Evolutionary conservation across 64 coral and sea anemone genomes (phyloP), one percentile per base, ranked within the genome.

Genomic region (Pocillopora verrucosa): DNA sequence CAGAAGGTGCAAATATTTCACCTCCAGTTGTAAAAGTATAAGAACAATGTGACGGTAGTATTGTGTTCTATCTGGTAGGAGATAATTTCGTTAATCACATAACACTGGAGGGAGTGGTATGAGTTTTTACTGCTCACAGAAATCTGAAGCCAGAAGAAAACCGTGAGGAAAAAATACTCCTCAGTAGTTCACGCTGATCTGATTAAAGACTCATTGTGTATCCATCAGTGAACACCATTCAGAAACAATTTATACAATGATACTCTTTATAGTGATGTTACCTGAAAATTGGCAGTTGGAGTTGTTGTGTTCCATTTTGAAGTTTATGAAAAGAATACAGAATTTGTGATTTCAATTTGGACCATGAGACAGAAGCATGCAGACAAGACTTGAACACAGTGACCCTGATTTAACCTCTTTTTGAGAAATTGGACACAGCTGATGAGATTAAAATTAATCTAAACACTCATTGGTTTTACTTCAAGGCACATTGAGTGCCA

Each of bases 401-500:
- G 82, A 85, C 82, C 82, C 37, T 63, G 70, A 14, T 65, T 85
- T 85, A 56, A 72, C 64, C 61, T 85, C 36, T 56, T 19, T 85
- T 85, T 85, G 65, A 85, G 37, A 72, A 65, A 85, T 72, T 85
- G 38, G 82, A 56, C 26, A 69, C 65, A 85, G 19, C 82, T 85
- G 82, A 85, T 85, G 82, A 85, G 82, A 72, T 72, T 72, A 72
- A 56, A 85, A 10, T 72, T 85, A 85, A 85, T 85, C 82, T 85
- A 85, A 85, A 85, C 82, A 57, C 36, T 84, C 82, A 85, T 85
- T 72, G 82, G 82, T 36, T 67, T 85, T 79, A 22, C 57, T 30
- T 56, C 16, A 30, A 11, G 67, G 11, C 20, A 63, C 61, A 70
- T 19, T n/a, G 67, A 70, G 25, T 24, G 67, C 25, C 25, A 70